Evolutionary conservation across 2,797 vertebrate genomes (phyloP), one percentile per base, ranked within the genome.

Genomic region (Gymnothorax reevesii): DNA sequence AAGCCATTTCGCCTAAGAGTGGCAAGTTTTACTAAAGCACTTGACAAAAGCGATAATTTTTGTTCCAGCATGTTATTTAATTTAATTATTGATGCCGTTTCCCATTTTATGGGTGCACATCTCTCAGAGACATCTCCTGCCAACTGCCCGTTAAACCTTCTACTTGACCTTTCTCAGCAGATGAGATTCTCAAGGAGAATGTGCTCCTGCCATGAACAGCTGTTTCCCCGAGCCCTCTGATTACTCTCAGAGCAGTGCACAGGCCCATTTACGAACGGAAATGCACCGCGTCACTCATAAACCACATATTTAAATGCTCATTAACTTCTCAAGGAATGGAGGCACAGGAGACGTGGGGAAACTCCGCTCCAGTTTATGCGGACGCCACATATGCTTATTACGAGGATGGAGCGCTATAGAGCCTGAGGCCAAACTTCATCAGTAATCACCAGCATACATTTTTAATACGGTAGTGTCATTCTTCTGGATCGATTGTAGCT

Each of bases 41-140:
- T 86, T 89, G 89, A 90, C 88, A 90, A 90, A 89, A 88, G 87
- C 83, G 87, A 88, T 89, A 87, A 87, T 84, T 55, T 85, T 59
- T 75, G 66, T 83, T 87, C 84, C 9, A 86, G 86, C 83, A 88
- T 83, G 88, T 89, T 90, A 88, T 88, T 86, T 87, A 82, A 57
- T 77, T 92, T 87, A 92, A 92, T 92, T 90, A 90, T 91, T 91
- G 88, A 91, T 86, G 87, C 85, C 86, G 82, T 89, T 90, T 1
- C 33, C 89, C 88, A 91, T 90, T 91, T 91, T 88, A 92, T 86
- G 60, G 88, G 87, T 88, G 84, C 84, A 69, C 80, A 87, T 84
- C 87, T 85, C 83, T 85, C 85, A 85, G 88, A 86, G 88, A 85
- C 88, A 89, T 86, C 88, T 87, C 88, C 22, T 80, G 79, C 88